Evolutionary conservation across 2,797 vertebrate species (phyloP), one percentile per base, ranked within the genome.

Genomic region (Sebastes taczanowskii): DNA sequence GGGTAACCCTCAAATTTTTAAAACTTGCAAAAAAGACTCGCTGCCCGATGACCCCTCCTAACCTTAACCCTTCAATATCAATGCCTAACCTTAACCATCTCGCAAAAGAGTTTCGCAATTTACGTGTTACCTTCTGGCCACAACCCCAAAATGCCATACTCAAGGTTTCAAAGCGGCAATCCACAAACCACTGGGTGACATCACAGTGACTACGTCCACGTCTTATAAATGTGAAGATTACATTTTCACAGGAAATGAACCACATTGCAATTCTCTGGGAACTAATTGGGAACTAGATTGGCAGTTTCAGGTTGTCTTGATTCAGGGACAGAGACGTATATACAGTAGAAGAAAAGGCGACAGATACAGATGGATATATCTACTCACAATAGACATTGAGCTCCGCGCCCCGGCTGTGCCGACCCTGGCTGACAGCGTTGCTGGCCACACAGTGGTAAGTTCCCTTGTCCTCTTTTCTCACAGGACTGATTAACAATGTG

Each of bases 311-410:
- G 4, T 59, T 10, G 11, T 52, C 1, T 25, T 55, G 4, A 27
- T 71, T 3, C 5, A 53, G 20, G 49, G 60, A 35, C 63, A 56
- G 74, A 38, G 11, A 34, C n/a, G 59, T 1, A 49, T 49, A 49
- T 20, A 38, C 35, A 38, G 35, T 38, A 59, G 32, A 22, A 11
- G 11, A 23, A 30, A 23, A 56, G 11, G 23, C 34, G 8, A 70
- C 38, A 42, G 7, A 30, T 20, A 30, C 0, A 55, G 25, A 63
- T 22, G 3, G 11, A 46, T 42, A 20, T 3, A 53, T 55, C 4
- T 91, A 98, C 98, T 99, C 87, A 99, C 98, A 99, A 88, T 97
- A 99, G 87, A 99, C 97, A 14, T 85, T 97, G 74, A 98, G 97
- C 1, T 91, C 90, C 87, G 95, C 81, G 20, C 78, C 60, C 16